Evolutionary conservation across 2,888 invertebrate genomes (phyloP).

Genomic region (Nephrotoma flavescens): DNA sequence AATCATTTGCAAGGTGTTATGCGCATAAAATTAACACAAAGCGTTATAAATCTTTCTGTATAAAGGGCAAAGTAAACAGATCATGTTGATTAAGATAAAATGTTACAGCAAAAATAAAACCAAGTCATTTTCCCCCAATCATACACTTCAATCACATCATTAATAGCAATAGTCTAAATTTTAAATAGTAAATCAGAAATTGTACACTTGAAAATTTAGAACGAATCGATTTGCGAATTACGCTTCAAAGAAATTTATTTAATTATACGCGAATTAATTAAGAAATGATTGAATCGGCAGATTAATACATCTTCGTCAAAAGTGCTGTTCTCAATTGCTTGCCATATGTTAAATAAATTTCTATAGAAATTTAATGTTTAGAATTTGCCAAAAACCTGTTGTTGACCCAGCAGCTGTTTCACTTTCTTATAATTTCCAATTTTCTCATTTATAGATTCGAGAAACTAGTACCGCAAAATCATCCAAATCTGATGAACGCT

Average conservation of each 20-base stretch:
- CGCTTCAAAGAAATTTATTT: not conserved
- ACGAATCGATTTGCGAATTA: not conserved
- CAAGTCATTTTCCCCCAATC: no score
- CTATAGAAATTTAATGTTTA: not conserved
- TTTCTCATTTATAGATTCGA: not conserved
- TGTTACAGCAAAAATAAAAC: no score
- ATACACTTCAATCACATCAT: not conserved
- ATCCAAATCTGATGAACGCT: not conserved
- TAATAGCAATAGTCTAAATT: not conserved
- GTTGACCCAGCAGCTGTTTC: no score
- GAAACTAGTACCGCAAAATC: not conserved
- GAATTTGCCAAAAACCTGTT: not conserved
- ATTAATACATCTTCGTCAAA: not conserved
- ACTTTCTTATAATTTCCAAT: not conserved
- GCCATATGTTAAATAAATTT: not conserved
- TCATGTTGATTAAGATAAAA: not conserved
- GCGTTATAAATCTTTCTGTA: not conserved
- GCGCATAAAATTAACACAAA: no score
- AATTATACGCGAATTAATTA: not conserved
- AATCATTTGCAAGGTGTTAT: no score
- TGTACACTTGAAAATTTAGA: not conserved
- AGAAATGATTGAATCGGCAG: not conserved
- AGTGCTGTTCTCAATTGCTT: not conserved
- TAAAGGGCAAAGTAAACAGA: not conserved
- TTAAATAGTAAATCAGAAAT: not conserved